phyloP scores from a whole-genome alignment of 2,113 vertebrate species.

The Lepisosteus oculatus region DNA sequence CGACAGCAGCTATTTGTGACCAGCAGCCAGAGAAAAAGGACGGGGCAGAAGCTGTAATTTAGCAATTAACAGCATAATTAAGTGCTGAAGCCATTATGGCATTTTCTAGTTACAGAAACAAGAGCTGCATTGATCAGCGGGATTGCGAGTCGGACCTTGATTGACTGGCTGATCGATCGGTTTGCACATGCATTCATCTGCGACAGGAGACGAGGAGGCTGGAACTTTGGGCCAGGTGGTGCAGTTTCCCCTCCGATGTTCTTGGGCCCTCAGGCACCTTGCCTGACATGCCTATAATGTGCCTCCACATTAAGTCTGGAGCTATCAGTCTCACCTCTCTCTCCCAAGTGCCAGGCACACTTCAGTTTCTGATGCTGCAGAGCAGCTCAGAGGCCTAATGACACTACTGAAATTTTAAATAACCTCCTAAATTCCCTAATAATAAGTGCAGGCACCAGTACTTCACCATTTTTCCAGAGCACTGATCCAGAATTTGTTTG shows the following conservation, averaged over 20 bases:
- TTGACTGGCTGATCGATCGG: conserved; percentile 70
- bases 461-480: too few species aligned
- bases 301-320: conserved; percentile 45
- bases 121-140: conserved; percentile 64
- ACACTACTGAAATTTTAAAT: too few species aligned
- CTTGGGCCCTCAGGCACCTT: conserved; percentile 68
- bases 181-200: conserved; percentile 67
- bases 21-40: conserved; percentile 42
- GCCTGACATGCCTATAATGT: conserved; percentile 64
- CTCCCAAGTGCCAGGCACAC: too few species aligned
- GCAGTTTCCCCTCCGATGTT: conserved; percentile 54
- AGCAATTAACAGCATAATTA: conserved; percentile 70
- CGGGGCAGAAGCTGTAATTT: conserved; percentile 58
- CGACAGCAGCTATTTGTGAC: conserved; percentile 24
- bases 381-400: too few species aligned
- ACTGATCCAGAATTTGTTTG: too few species aligned
- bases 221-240: conserved; percentile 37
- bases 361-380: too few species aligned
- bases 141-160: conserved; percentile 59
- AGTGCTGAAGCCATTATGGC: conserved; percentile 64
- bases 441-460: too few species aligned
- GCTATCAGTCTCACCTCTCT: too few species aligned
- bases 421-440: too few species aligned
- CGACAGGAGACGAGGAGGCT: conserved; percentile 32
- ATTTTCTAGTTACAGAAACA: conserved; percentile 70